phyloP scores from a whole-genome alignment of 2,888 invertebrate species.

The Pandemis heparana region DNA sequence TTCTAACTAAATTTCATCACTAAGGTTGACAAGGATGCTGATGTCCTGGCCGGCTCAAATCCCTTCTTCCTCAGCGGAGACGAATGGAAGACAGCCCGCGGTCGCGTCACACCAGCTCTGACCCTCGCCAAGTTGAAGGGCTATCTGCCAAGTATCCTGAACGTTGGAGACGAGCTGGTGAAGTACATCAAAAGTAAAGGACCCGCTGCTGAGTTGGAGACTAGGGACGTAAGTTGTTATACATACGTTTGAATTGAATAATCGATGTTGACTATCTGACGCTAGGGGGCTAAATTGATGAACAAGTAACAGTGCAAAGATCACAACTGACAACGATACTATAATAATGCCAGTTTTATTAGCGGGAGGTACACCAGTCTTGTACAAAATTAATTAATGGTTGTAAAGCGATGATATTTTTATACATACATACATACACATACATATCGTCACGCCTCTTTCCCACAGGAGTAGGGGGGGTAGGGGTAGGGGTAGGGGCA shows the following conservation, averaged over 20 bases:
- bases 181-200: slow-evolving; percentile 20
- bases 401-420: too few species aligned
- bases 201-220: slow-evolving; percentile 28
- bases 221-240: slow-evolving; percentile 5
- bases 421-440: too few species aligned
- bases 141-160: slow-evolving; percentile 36
- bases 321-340: too few species aligned
- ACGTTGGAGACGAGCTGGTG: slow-evolving; percentile 43
- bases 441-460: too few species aligned
- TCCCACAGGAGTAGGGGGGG: too few species aligned
- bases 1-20: too few species aligned
- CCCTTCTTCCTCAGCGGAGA: slow-evolving; percentile 54
- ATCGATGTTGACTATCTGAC: not conserved
- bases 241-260: not conserved
- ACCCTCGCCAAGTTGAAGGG: slow-evolving; percentile 46
- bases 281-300: not conserved
- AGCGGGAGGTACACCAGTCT: too few species aligned
- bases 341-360: too few species aligned
- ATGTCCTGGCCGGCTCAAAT: slow-evolving; percentile 52
- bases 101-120: slow-evolving; percentile 49
- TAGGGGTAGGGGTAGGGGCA: too few species aligned
- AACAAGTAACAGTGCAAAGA: too few species aligned
- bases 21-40: slow-evolving; percentile 45
- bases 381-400: too few species aligned
- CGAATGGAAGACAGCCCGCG: slow-evolving; percentile 54